Evolutionary conservation across 2,888 invertebrate species (phyloP).

Genomic region (Cheilosia soror): DNA sequence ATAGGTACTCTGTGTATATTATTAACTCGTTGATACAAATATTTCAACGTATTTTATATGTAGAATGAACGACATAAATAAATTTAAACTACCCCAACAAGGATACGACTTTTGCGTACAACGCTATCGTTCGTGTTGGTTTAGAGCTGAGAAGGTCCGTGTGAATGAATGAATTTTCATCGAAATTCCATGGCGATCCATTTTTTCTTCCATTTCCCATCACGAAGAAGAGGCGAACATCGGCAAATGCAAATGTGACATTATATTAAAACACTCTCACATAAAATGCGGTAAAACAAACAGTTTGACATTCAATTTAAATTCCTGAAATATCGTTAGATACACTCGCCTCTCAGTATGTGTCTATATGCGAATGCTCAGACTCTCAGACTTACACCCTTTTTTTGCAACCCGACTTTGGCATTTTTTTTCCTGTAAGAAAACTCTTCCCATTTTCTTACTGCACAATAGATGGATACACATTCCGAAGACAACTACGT

Average conservation of each 20-base stretch:
- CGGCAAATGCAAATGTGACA: slow-evolving; percentile 73
- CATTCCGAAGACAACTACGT: neutral
- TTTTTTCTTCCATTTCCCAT: neutral
- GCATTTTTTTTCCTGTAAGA: neutral
- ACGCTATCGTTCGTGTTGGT: neutral
- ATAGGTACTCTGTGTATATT: too few relatives aligned
- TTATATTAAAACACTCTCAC: slow-evolving; percentile 74
- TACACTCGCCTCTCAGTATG: neutral
- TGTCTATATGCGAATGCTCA: slow-evolving; percentile 25
- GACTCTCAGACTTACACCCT: slow-evolving; percentile 21
- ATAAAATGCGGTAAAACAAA: slow-evolving; percentile 78
- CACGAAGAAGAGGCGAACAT: slow-evolving; percentile 23
- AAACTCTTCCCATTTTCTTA: neutral
- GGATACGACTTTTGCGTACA: too few relatives aligned
- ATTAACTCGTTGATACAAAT: too few relatives aligned
- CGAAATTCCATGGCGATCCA: slow-evolving; percentile 49
- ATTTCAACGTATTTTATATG: too few relatives aligned
- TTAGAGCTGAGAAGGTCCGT: slow-evolving; percentile 29
- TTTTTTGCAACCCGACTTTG: slow-evolving; percentile 17
- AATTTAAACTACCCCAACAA: too few relatives aligned
- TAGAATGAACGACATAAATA: too few relatives aligned
- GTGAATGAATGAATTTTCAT: slow-evolving; percentile 70
- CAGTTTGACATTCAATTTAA: slow-evolving; percentile 83
- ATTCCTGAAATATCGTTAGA: slow-evolving; percentile 79
- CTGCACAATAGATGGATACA: slow-evolving; percentile 21